Base-by-base conservation (phyloP, 2,113 vertebrate species). In the Anser cygnoides region DNA sequence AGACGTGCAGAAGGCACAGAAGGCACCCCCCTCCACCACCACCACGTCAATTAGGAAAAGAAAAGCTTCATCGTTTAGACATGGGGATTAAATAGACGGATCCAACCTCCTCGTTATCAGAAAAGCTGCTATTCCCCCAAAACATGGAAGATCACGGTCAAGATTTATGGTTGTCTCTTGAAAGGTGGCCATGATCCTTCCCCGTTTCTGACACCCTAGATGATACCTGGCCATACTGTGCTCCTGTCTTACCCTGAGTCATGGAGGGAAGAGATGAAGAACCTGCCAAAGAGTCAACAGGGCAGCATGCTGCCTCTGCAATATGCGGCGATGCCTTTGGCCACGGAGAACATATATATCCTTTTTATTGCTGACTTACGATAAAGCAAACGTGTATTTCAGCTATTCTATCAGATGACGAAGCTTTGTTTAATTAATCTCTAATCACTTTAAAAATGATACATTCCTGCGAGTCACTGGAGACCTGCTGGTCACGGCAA, bases 391-490 rank as follows among this genome's bases (percentile, higher is more conserved):
- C 1, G 0, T 58, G 1, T 44, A 75, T 68, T 94, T 96, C 67
- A 83, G 46, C 33, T 75, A 10, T 68, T 77, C 44, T 29, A 78
- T 15, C 29, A 67, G 20, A 67, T 52, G 43, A 89, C 41, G 25
- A 82, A 90, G 65, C 6, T 61, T 59, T 74, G 29, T 84, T 93
- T 93, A 91, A 96, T 72, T 67, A 57, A 82, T 84, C n/a, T 75
- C 49, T 84, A 78, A 76, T 81, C 41, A 43, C 44, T 79, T 82
- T 15, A 65, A 84, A 62, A 87, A 61, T n/a, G 0, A 89, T 80
- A 59, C 21, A 81, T 75, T 92, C 49, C 44, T 61, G 29, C 77
- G 52, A 83, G 76, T 33, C 72, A 81, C 26, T 6, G 0, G 5
- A 87, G 65, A 22, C 43, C 76, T 8, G 2, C 1, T 79, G 73